Conservation (phyloP, 2,113 vertebrate species). For the Plecturocebus donacophilus region DNA sequence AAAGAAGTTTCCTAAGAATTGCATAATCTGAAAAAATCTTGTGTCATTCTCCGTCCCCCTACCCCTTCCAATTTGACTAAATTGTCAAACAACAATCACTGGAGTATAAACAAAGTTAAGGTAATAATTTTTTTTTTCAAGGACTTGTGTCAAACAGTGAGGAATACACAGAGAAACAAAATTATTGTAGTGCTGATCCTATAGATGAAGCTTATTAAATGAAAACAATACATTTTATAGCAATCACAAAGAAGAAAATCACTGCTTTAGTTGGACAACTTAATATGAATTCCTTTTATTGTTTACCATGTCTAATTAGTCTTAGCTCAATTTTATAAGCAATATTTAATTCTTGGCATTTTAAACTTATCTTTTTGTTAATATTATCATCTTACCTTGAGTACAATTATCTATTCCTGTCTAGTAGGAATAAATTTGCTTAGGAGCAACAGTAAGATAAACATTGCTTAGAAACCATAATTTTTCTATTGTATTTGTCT, state of each 20-base stretch:
- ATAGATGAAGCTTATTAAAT: slow-evolving; percentile 38
- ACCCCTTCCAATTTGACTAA: background rate
- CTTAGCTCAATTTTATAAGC: slow-evolving; percentile 43
- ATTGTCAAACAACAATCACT: slow-evolving; percentile 10
- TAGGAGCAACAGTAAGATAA: slow-evolving; percentile 60
- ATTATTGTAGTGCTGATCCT: slow-evolving; percentile 25
- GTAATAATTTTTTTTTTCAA: background rate
- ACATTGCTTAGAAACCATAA: slow-evolving; percentile 70
- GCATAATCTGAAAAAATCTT: background rate
- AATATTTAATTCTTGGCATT: slow-evolving; percentile 77
- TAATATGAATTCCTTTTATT: slow-evolving; percentile 56
- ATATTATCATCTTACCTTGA: slow-evolving; percentile 8
- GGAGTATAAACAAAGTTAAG: slow-evolving; percentile 22
- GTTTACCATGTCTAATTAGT: slow-evolving; percentile 63
- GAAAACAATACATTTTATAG: slow-evolving; percentile 19
- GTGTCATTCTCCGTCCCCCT: background rate
- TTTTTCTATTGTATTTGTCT: slow-evolving; percentile 78
- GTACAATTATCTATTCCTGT: slow-evolving; percentile 65
- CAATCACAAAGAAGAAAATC: slow-evolving; percentile 39
- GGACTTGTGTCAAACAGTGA: background rate
- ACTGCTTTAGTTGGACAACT: background rate
- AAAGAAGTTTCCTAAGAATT: background rate
- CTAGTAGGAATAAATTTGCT: slow-evolving; percentile 73
- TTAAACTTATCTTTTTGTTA: slow-evolving; percentile 66
- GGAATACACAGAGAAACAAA: background rate